Evolutionary conservation across 2,113 vertebrate genomes (phyloP).

Genomic region (Sorex araneus): DNA sequence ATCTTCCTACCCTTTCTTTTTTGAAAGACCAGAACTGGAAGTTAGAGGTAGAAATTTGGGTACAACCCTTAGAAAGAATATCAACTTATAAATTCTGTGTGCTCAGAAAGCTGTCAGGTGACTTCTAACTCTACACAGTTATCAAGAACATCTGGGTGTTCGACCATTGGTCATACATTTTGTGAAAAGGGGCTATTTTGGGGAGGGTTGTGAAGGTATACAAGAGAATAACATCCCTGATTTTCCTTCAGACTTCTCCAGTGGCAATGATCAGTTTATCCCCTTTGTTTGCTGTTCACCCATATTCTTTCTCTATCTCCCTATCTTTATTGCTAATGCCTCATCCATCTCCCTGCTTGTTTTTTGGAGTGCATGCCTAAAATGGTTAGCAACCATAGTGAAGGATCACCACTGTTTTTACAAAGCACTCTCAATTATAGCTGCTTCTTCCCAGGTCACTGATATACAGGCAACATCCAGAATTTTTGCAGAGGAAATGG

Average conservation of each 20-base stretch:
- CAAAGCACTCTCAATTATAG: background rate
- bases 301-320: background rate
- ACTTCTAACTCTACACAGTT: background rate
- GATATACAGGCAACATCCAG: background rate
- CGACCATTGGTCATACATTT: accelerated
- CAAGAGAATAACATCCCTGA: background rate
- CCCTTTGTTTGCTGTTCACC: background rate
- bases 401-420: background rate
- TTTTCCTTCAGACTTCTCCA: background rate
- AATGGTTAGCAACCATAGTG: too few relatives aligned
- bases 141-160: background rate
- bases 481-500: background rate
- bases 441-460: background rate
- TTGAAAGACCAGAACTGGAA: background rate
- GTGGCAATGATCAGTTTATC: background rate
- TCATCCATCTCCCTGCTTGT: background rate
- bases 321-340: background rate
- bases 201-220: background rate
- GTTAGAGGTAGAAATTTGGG: background rate
- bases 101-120: background rate
- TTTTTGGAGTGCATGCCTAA: background rate
- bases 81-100: background rate
- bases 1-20: background rate
- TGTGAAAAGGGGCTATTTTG: background rate
- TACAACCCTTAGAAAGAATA: background rate